phyloP scores from a whole-genome alignment of 2,113 vertebrate species.

The Larimichthys crocea region DNA sequence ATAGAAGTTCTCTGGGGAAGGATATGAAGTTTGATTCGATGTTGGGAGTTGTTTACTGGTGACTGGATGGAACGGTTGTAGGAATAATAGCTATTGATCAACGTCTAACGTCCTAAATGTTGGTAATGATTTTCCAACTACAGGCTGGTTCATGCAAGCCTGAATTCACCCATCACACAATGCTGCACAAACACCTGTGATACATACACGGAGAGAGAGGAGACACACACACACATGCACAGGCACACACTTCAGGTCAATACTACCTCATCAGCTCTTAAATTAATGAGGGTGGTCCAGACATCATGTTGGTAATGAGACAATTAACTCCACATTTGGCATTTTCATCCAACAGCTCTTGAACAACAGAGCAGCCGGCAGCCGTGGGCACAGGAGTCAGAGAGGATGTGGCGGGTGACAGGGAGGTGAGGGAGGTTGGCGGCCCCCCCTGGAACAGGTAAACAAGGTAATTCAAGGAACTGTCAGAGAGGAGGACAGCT shows the following conservation, averaged over 20 bases:
- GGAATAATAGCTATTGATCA: conserved; percentile 37
- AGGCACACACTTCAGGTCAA: not conserved
- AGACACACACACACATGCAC: conserved; percentile 11
- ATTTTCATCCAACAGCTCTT: conserved; percentile 53
- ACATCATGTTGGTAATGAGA: conserved; percentile 62
- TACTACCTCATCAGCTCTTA: conserved; percentile 52
- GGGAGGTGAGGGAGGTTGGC: not conserved
- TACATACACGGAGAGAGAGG: not conserved
- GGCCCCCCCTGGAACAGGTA: conserved; percentile 46
- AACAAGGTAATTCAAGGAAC: conserved; percentile 59
- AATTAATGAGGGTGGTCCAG: conserved; percentile 66
- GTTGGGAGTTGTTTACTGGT: conserved; percentile 19
- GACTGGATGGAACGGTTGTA: not conserved
- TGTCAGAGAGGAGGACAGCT: conserved; percentile 50
- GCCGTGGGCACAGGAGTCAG: conserved; percentile 3
- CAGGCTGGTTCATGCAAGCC: conserved; percentile 2
- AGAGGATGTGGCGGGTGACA: not conserved
- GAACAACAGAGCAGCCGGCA: conserved; percentile 41
- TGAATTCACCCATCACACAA: conserved; percentile 3
- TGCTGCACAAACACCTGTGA: not conserved
- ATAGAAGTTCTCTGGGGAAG: conserved; percentile 4
- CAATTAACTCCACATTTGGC: conserved; percentile 64
- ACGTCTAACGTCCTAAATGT: conserved; percentile 40
- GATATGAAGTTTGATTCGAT: conserved; percentile 22
- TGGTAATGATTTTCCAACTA: conserved; percentile 18